Conservation (phyloP, 2,888 invertebrate genomes). For the Psylliodes chrysocephalus region DNA sequence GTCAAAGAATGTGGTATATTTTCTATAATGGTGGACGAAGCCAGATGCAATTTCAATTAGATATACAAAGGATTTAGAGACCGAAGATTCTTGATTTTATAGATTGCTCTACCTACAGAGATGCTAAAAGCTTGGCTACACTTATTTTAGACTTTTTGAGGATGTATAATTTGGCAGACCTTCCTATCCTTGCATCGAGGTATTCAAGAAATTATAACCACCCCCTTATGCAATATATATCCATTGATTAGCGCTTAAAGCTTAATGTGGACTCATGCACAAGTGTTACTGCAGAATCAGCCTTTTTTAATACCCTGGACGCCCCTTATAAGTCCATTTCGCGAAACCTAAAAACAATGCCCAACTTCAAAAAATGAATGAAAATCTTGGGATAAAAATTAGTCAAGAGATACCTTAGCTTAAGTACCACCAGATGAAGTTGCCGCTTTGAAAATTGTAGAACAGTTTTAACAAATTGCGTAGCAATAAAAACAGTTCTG, state of each 20-base stretch:
- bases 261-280: too few species aligned
- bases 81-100: constrained; percentile 25
- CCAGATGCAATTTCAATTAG: constrained; percentile 22
- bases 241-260: constrained; percentile 15
- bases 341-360: constrained; percentile 35
- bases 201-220: too few species aligned
- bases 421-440: constrained; percentile 36
- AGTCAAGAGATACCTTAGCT: constrained; percentile 31
- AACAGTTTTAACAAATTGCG: constrained; percentile 30
- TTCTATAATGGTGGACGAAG: constrained; percentile 31
- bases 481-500: constrained; percentile 24
- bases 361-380: constrained; percentile 23
- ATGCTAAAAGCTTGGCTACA: constrained; percentile 3
- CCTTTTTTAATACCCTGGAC: constrained; percentile 37
- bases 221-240: constrained; percentile 26
- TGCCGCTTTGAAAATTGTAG: constrained; percentile 35
- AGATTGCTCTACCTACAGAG: constrained; percentile 19
- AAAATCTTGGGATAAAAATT: constrained; percentile 28
- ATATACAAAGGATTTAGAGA: constrained; percentile 21
- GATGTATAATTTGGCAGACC: constrained; percentile 2
- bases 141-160: constrained; percentile 1
- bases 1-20: constrained; percentile 10
- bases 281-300: background rate
- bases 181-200: constrained; percentile 32
- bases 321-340: constrained; percentile 38